Evolutionary conservation across 2,888 invertebrate species (phyloP).

Genomic region (Protophormia terraenovae): DNA sequence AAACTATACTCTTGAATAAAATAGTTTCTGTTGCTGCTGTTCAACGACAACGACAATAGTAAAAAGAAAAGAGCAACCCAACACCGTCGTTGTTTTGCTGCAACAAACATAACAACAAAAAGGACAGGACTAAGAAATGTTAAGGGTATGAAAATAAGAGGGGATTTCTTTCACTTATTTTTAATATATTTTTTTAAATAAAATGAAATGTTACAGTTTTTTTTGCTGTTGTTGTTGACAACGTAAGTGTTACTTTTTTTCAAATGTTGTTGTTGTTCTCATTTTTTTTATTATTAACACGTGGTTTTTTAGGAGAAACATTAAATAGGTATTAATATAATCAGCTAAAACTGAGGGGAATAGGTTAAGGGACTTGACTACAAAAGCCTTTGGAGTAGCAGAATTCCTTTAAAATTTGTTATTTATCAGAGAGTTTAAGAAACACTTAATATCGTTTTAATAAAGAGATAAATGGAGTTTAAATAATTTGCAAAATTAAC

Average conservation of each 20-base stretch:
- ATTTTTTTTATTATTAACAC: slow-evolving; percentile 1
- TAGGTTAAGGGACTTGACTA: no score
- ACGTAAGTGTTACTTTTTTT: slow-evolving; percentile 17
- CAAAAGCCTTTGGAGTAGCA: no score
- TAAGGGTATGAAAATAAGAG: not conserved
- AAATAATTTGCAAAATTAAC: no score
- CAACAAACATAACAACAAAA: not conserved
- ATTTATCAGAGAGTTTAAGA: no score
- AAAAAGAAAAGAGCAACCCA: slow-evolving; percentile 38
- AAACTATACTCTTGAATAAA: slow-evolving; percentile 16
- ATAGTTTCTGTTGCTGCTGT: slow-evolving; percentile 14
- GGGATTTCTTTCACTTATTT: not conserved
- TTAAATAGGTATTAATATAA: no score
- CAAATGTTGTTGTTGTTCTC: not conserved
- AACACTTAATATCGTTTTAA: no score
- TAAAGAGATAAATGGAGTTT: no score
- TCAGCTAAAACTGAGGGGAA: no score
- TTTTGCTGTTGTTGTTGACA: slow-evolving; percentile 1
- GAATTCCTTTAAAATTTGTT: no score
- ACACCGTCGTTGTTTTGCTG: no score
- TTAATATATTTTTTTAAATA: not conserved
- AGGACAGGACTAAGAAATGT: not conserved
- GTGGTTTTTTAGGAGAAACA: not conserved
- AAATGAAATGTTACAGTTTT: slow-evolving; percentile 20
- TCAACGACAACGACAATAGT: slow-evolving; percentile 3